Percentiles rank a stretch among this genome's conserved stretches.
Conservation (phyloP, 1,140 invertebrate species). For the Pachypsylla venusta region DNA sequence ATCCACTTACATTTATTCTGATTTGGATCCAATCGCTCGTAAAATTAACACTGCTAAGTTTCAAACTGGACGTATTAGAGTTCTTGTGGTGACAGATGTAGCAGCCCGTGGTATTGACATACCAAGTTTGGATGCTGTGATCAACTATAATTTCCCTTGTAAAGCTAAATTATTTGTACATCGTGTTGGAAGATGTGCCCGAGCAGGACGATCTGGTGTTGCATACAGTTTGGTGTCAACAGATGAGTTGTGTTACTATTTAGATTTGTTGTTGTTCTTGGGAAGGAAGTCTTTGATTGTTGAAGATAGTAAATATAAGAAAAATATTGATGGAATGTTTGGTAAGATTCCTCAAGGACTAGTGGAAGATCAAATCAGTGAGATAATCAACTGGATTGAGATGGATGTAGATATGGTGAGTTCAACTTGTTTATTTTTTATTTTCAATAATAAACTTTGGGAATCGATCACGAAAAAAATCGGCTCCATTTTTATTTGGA, state of each 20-base stretch:
- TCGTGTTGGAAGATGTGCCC: conserved; percentile 93
- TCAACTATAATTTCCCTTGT: conserved; percentile 94
- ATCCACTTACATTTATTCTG: conserved; percentile 86
- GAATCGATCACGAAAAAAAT: too few relatives aligned
- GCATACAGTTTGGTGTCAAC: conserved; percentile 76
- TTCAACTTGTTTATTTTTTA: too few relatives aligned
- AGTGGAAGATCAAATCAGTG: conserved; percentile 68
- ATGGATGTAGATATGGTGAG: conserved; percentile 56
- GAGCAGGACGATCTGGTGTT: conserved; percentile 78
- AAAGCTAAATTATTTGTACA: conserved; percentile 97
- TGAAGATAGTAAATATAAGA: conserved; percentile 28
- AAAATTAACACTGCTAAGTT: conserved; percentile 94
- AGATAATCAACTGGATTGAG: conserved; percentile 59
- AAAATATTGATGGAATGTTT: conserved; percentile 39
- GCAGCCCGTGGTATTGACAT: conserved; percentile 96
- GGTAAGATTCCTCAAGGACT: conserved; percentile 67
- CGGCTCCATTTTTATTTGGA: too few relatives aligned
- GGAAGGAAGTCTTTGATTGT: conserved; percentile 47
- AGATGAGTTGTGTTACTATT: conserved; percentile 81
- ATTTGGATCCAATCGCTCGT: conserved; percentile 83
- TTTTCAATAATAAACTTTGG: too few relatives aligned
- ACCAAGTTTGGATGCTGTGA: conserved; percentile 87
- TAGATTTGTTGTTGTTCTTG: conserved; percentile 90
- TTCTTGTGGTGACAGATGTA: conserved; percentile 89
- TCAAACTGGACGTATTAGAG: conserved; percentile 54